Evolutionary conservation across 2,888 invertebrate genomes (phyloP).

Genomic region (Eupithecia tripunctaria): DNA sequence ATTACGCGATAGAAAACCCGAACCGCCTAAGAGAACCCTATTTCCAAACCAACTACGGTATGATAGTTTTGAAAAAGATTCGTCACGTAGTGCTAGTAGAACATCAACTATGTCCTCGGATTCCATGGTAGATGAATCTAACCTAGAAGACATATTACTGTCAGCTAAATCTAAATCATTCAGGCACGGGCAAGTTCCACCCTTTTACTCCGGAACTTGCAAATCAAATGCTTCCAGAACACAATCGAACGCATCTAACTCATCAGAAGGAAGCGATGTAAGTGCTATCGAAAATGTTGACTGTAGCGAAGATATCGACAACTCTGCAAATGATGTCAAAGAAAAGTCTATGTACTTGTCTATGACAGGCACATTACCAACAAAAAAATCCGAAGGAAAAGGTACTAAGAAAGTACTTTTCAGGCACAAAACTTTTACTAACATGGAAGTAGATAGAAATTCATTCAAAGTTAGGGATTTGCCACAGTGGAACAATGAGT

Average conservation of each 20-base stretch:
- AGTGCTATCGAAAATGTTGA: constrained; percentile 81
- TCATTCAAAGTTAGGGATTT: constrained; percentile 65
- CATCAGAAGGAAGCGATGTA: constrained; percentile 70
- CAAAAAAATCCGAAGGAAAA: constrained; percentile 60
- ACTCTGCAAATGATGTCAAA: constrained; percentile 49
- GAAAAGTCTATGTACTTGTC: constrained; percentile 68
- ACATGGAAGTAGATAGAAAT: constrained; percentile 75
- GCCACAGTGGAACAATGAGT: constrained; percentile 66
- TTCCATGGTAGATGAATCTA: constrained; percentile 76
- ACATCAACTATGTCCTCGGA: constrained; percentile 74
- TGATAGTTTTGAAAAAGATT: constrained; percentile 50
- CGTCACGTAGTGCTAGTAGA: constrained; percentile 61
- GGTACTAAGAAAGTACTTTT: constrained; percentile 74
- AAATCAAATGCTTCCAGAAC: constrained; percentile 64
- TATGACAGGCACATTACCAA: constrained; percentile 77
- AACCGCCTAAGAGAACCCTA: constrained; percentile 64
- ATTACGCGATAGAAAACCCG: constrained; percentile 59
- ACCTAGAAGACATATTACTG: constrained; percentile 77
- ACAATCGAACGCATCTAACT: constrained; percentile 69
- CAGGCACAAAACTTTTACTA: constrained; percentile 80
- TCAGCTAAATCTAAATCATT: constrained; percentile 81
- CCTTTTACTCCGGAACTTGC: constrained; percentile 52
- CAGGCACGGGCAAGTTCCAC: constrained; percentile 59
- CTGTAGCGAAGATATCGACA: constrained; percentile 64
- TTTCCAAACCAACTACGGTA: constrained; percentile 50